Base-by-base conservation (phyloP, 2,888 invertebrate species). In the Pandemis heparana region DNA sequence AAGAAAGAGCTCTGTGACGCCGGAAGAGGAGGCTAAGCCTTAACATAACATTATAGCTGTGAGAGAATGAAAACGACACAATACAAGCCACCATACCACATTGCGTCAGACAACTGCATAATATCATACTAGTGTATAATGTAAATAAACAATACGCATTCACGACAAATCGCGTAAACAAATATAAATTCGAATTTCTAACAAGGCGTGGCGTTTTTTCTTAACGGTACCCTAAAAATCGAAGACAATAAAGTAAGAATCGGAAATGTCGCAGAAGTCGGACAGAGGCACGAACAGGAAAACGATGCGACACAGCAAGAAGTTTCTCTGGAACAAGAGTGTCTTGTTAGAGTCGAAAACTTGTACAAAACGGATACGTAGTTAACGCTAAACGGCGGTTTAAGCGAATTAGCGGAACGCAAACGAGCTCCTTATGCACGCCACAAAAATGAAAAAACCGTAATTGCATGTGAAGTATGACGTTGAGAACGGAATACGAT, bases 291-390 rank as follows among this genome's bases (percentile, higher is more conserved):
- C 62, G 79, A 80, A 79, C 77, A 76, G 65, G 72, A 78, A 83
- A 83, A 83, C 80, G 78, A 81, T 78, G 76, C 79, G 77, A 78
- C 83, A 79, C 81, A 64, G 75, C 70, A 75, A 76, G 75, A 78
- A 78, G 77, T 78, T 80, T 81, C 79, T 75, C 76, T 76, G 70
- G 66, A 78, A 76, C 79, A 80, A 79, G 62, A 70, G 77, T 77
- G 78, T 80, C 85, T 85, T 82, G 83, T 84, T 84, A 83, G 79
- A 80, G 77, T 80, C 76, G 76, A 77, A 72, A 79, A 82, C 77
- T 82, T 77, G 76, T 70, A 75, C 77, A 79, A 77, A 73, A 80
- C 76, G 66, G 70, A 80, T 79, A 76, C 78, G 77, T 82, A 79
- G 79, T 83, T 82, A 81, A 75, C 77, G 74, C 78, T 77, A 75